Conservation (phyloP, 2,797 vertebrate species). For the Hyperoplus lanceolatus region DNA sequence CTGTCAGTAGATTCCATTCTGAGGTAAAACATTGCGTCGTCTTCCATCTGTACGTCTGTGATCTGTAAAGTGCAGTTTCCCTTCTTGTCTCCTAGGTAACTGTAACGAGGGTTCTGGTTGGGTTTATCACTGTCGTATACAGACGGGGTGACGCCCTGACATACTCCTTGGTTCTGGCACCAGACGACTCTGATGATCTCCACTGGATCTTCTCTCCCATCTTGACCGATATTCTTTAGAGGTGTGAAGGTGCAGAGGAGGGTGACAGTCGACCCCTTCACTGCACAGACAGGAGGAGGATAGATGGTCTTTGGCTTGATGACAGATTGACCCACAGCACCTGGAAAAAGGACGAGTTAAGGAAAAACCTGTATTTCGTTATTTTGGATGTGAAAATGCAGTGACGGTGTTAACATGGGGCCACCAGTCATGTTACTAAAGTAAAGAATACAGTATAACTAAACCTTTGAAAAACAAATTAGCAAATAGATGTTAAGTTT, state of each 20-base stretch:
- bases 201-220: rapidly evolving
- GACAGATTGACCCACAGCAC: too few relatives aligned
- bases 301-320: background rate
- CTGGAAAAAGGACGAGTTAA: background rate
- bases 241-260: conserved; percentile 57
- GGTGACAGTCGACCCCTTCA: conserved; percentile 18
- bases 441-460: too few relatives aligned
- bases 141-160: rapidly evolving
- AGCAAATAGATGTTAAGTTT: too few relatives aligned
- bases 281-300: conserved; percentile 30
- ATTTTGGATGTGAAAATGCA: too few relatives aligned
- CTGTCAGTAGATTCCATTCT: too few relatives aligned
- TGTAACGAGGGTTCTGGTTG: background rate
- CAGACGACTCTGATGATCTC: conserved; percentile 25
- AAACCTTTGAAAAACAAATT: too few relatives aligned
- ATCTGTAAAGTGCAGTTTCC: conserved; percentile 40
- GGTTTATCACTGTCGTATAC: conserved; percentile 11
- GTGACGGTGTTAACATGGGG: too few relatives aligned
- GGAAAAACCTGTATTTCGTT: too few relatives aligned
- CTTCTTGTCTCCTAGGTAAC: conserved; percentile 52
- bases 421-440: too few relatives aligned
- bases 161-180: background rate
- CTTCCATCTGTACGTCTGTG: rapidly evolving
- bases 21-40: too few relatives aligned
- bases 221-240: rapidly evolving